Conservation (phyloP, 2,113 vertebrate genomes). For the Mystacornis crossleyi region DNA sequence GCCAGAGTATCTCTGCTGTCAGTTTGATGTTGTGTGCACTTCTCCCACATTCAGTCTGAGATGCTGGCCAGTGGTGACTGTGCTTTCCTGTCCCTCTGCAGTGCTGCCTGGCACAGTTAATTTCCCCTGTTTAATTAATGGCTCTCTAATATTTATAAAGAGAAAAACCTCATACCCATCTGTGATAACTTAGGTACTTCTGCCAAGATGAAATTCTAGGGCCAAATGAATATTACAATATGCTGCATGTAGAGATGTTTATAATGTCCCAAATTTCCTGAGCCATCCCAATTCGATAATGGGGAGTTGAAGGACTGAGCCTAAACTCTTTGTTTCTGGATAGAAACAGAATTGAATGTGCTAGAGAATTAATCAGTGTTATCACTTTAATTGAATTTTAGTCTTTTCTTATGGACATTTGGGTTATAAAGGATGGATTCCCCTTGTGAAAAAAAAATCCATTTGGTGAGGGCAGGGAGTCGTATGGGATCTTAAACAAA, state of each 20-base stretch:
- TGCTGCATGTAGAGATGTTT: background rate
- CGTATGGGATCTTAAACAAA: background rate
- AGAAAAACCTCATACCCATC: slow-evolving; percentile 3
- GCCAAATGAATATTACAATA: slow-evolving; percentile 9
- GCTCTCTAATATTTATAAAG: background rate
- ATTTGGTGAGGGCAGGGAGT: background rate
- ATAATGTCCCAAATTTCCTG: background rate
- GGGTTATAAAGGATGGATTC: background rate
- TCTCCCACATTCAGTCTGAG: background rate
- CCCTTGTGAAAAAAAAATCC: background rate
- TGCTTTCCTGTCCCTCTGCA: background rate
- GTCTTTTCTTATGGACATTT: background rate
- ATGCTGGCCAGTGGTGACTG: background rate
- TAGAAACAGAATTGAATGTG: background rate
- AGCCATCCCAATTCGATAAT: background rate
- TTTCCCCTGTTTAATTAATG: slow-evolving; percentile 20
- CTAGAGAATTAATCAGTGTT: background rate
- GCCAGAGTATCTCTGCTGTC: background rate
- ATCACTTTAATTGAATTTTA: background rate
- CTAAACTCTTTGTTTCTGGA: background rate
- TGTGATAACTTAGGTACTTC: background rate
- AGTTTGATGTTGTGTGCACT: background rate
- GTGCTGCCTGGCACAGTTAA: background rate
- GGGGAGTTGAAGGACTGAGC: background rate
- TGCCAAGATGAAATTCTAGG: slow-evolving; percentile 1